These are phyloP conservation scores for Poliocrania exsul DNA, from an alignment of 2,797 vertebrate species.

Conservation along the genomic window DNA sequence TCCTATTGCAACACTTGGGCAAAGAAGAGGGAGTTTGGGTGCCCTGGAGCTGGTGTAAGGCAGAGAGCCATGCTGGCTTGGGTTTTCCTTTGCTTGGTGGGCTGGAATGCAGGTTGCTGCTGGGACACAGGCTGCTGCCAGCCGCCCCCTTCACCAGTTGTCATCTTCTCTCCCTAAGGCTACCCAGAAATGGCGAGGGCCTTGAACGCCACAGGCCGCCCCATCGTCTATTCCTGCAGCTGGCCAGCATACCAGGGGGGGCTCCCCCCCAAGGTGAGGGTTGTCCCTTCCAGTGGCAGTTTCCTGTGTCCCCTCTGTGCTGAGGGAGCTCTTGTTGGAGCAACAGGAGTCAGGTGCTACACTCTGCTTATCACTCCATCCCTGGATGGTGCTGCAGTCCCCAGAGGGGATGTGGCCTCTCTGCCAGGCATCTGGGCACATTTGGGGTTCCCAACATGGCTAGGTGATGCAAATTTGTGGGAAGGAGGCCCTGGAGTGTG, in stretches of 20 bases:
- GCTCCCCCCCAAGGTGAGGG: conserved; percentile 86
- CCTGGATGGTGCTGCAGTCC: neutral
- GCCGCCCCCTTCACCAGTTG: neutral
- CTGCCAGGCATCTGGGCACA: neutral
- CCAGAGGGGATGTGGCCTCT: neutral
- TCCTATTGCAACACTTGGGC: neutral
- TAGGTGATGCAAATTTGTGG: neutral
- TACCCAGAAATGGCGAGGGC: conserved; percentile 91
- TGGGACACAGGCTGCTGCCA: neutral
- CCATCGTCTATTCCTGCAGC: conserved; percentile 91
- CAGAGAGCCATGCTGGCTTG: neutral
- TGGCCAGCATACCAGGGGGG: conserved; percentile 93
- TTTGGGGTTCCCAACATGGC: neutral
- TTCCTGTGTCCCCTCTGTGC: neutral
- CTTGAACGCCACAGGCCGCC: conserved; percentile 87
- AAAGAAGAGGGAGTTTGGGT: neutral
- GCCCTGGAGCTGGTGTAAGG: neutral
- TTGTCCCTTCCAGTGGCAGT: neutral
- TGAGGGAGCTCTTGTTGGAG: neutral
- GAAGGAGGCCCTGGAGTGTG: neutral
- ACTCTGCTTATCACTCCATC: accelerated
- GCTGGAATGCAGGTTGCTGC: neutral
- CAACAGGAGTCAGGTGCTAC: neutral
- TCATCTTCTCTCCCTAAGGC: conserved; percentile 75
- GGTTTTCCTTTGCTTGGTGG: accelerated